These are phyloP conservation scores for Tapera naevia DNA, from an alignment of 2,797 vertebrate genomes.

Conservation along the genomic window DNA sequence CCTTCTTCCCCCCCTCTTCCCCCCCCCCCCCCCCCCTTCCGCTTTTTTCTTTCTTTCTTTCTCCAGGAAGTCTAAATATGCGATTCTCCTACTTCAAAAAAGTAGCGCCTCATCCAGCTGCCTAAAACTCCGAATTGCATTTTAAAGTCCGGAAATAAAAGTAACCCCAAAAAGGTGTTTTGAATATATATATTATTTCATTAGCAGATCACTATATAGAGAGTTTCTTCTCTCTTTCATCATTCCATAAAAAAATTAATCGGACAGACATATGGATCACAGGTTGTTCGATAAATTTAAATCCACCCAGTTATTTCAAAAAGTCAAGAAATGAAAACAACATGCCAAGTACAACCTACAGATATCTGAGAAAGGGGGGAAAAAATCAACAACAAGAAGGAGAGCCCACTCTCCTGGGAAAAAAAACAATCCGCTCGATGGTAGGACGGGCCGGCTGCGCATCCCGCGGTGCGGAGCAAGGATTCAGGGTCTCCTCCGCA, in stretches of 20 bases:
- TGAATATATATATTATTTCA: neutral
- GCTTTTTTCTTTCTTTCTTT: fast-evolving
- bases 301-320: neutral
- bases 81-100: neutral
- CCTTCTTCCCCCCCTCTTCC: too few relatives aligned
- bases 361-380: neutral
- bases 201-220: constrained; percentile 29
- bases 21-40: too few relatives aligned
- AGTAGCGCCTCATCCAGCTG: neutral
- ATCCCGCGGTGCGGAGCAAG: neutral
- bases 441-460: neutral
- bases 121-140: neutral
- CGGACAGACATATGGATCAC: constrained; percentile 43
- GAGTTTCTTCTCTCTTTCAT: constrained; percentile 50
- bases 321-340: constrained; percentile 11
- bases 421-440: neutral
- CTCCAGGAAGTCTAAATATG: neutral
- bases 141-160: constrained; percentile 39
- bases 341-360: neutral
- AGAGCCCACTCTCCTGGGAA: neutral
- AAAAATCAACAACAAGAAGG: neutral
- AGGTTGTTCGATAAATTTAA: constrained; percentile 51
- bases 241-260: constrained; percentile 50
- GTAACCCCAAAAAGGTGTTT: constrained; percentile 35
- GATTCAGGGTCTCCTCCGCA: neutral